Base-by-base conservation (phyloP, 1,140 invertebrate genomes). In the Eupristina koningsbergeri region DNA sequence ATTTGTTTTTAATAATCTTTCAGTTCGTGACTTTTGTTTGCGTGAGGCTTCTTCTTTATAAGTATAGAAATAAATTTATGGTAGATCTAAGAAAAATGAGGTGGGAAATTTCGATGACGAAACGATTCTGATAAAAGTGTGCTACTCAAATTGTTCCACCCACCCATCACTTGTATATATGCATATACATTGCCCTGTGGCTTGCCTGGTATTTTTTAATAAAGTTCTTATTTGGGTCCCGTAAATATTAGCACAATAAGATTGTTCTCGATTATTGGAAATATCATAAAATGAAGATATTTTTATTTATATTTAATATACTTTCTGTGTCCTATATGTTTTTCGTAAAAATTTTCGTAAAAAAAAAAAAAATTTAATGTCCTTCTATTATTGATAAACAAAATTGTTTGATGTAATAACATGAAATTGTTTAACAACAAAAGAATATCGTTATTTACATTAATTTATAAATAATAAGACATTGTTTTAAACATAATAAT, bases 191-290 rank as follows among this genome's bases (percentile, higher is more conserved):
- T 15, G 13, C 41, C 64, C 22, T 41, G n/a, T 34, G 80, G 80
- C 75, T 82, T 53, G 71, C 22, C 13, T 3, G 80, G 80, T 64
- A 82, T 82, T 82, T 82, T 50, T 75, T 75, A 82, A 82, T 82
- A 82, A 82, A 82, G 71, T 82, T 75, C 39, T n/a, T 75, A 82
- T 75, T 64, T 29, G 36, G 5, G 36, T 63, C 71, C 58, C 80
- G 80, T 74, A 61, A 81, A 81, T 81, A 81, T 81, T 81, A 71
- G 69, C 34, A 71, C 45, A 41, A 63, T 74, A 74, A 63, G 67
- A 81, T n/a, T 63, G 53, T 61, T 26, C n/a, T 47, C 67, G 67
- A 73, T 80, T 82, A 82, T 82, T 75, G 80, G 41, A 82, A 75
- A 81, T 26, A 81, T 19, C 3, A 22, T 36, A 31, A 13, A 76